Evolutionary conservation across 2,888 invertebrate genomes (phyloP).

Genomic region (Lithophane leautieri): DNA sequence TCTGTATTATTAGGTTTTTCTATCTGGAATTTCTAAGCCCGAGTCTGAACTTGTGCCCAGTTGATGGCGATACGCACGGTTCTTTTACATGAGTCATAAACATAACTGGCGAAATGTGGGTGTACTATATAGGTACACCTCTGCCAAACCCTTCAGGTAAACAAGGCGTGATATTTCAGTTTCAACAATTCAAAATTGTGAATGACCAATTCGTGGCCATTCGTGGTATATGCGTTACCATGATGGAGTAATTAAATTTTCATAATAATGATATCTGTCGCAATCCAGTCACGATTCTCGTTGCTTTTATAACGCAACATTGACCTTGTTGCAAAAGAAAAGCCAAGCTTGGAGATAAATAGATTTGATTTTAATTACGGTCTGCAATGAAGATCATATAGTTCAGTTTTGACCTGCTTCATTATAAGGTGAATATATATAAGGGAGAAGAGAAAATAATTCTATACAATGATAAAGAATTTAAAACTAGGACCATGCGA

Average conservation of each 20-base stretch:
- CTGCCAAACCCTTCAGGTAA: no score
- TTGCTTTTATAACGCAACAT: slow-evolving; percentile 62
- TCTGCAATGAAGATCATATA: neutral
- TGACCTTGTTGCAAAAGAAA: slow-evolving; percentile 62
- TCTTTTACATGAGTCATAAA: no score
- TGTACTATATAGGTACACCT: no score
- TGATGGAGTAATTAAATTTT: slow-evolving; percentile 58
- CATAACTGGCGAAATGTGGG: no score
- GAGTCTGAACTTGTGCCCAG: no score
- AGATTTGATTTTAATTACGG: slow-evolving; percentile 25
- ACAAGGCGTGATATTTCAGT: neutral
- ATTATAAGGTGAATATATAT: neutral
- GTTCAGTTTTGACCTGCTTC: neutral
- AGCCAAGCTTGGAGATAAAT: slow-evolving; percentile 31
- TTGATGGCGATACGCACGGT: no score
- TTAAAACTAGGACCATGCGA: neutral
- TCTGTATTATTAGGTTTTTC: no score
- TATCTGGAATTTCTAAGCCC: no score
- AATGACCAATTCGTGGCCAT: slow-evolving; percentile 34
- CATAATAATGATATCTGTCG: slow-evolving; percentile 55
- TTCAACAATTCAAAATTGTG: neutral
- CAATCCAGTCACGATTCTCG: slow-evolving; percentile 57
- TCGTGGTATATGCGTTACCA: slow-evolving; percentile 37
- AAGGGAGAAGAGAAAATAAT: no score
- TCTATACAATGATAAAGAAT: no score